Conservation (phyloP, 2,797 vertebrate species). For the Squalus acanthias region DNA sequence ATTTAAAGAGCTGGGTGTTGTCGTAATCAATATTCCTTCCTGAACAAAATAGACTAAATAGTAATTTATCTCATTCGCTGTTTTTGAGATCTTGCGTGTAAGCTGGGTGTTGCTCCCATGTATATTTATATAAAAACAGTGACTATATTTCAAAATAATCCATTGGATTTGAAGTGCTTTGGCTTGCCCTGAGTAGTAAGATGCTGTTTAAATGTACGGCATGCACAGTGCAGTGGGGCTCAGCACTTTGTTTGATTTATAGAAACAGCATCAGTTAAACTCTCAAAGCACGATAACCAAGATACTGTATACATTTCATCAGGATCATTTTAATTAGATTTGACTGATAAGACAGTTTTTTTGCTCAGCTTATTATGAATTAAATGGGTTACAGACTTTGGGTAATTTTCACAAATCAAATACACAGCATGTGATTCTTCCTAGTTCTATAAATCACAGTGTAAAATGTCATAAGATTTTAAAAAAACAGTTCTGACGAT, state of each 20-base stretch:
- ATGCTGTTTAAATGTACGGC: not conserved
- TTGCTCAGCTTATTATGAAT: not conserved
- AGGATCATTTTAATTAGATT: not conserved
- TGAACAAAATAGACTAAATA: not conserved
- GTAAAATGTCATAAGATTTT: not conserved
- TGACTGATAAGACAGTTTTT: not conserved
- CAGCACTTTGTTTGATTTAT: not conserved
- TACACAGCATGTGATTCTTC: not conserved
- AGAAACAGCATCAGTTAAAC: not conserved
- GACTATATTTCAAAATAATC: not conserved
- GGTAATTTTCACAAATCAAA: not conserved
- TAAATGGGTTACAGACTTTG: not conserved
- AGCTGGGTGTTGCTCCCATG: not conserved
- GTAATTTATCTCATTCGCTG: not conserved
- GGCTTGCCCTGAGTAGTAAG: too few species aligned
- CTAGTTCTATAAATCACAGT: not conserved
- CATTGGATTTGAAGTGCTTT: not conserved
- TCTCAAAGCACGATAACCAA: not conserved
- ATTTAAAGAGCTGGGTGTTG: not conserved
- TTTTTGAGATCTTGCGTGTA: not conserved
- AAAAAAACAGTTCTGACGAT: not conserved
- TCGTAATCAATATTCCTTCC: not conserved
- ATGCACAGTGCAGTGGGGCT: not conserved
- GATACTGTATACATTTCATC: not conserved
- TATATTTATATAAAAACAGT: not conserved